These are phyloP conservation scores for Carterocephalus palaemon DNA, from an alignment of 2,888 invertebrate genomes.

Conservation along the genomic window DNA sequence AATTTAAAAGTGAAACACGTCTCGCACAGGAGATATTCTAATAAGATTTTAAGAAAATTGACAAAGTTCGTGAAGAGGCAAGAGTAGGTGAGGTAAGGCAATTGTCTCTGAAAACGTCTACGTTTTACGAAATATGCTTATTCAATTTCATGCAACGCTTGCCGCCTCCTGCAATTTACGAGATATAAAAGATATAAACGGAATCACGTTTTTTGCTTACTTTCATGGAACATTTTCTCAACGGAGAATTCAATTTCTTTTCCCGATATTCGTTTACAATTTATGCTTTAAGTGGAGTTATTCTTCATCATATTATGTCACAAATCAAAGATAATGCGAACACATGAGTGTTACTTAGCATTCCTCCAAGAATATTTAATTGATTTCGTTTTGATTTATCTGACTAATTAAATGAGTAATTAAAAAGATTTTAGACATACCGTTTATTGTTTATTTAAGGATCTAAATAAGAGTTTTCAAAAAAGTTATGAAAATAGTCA, in stretches of 20 bases:
- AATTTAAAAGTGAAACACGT: constrained; percentile 44
- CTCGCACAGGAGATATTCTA: constrained; percentile 53
- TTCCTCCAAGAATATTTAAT: too few species aligned
- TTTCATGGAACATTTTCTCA: constrained; percentile 77
- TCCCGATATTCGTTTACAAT: constrained; percentile 41
- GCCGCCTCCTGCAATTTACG: constrained; percentile 79
- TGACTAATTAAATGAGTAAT: too few species aligned
- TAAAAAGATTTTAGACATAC: too few species aligned
- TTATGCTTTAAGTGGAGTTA: constrained; percentile 30
- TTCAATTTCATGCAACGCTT: constrained; percentile 80
- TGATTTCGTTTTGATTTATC: too few species aligned
- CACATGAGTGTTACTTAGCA: too few species aligned
- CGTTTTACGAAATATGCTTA: constrained; percentile 80
- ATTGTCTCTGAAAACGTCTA: constrained; percentile 78
- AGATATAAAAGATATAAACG: constrained; percentile 80
- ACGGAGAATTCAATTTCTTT: constrained; percentile 74
- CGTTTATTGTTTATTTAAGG: too few species aligned
- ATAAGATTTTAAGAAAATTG: constrained; percentile 76
- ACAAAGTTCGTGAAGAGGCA: constrained; percentile 76
- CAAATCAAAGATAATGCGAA: constrained; percentile 8
- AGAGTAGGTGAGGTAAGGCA: constrained; percentile 79
- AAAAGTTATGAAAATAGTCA: too few species aligned
- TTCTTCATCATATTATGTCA: constrained; percentile 18
- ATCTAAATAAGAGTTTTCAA: too few species aligned
- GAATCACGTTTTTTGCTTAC: constrained; percentile 79